Evolutionary conservation across 1,140 invertebrate genomes (phyloP), one percentile per base, ranked within the genome.

Genomic region (Nebria ingens): DNA sequence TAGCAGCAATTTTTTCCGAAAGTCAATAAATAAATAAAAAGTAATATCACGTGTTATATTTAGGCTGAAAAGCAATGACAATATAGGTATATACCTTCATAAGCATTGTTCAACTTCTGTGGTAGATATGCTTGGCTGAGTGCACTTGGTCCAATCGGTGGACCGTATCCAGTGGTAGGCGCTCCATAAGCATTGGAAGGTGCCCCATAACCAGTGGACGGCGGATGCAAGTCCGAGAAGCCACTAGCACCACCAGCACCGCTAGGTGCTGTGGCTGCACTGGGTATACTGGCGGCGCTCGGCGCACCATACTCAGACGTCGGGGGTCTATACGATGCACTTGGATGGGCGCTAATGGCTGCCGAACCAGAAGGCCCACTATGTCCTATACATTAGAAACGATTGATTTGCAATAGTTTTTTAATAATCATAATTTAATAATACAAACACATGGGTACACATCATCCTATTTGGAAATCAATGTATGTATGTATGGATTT

Each of bases 391-490:
- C n/a, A n/a, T n/a, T n/a, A n/a, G n/a, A 34, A 6, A 34, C 6
- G 6, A 34, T 34, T 34, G 6, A 34, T n/a, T 9, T 34, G 25
- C 25, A 34, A 34, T 34, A 9, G 25, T 9, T 9, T n/a, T n/a
- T 34, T 34, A 34, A 34, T 34, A 34, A 34, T 34, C 6, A 34
- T 34, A 34, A 34, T 34, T n/a, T n/a, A 34, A 34, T 34, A 34
- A 34, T 34, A 34, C 6, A 34, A 34, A 34, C n/a, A 34, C 6
- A 6, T 34, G 25, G 6, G 25, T 9, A 34, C 25, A 34, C 51
- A 57, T 57, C 38, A 19, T 54, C 52, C 51, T 52, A 50, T 54
- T 54, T 15, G 15, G 2, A 6, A n/a, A 56, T 49, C 20, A 3
- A 21, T 17, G 25, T 13, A 20, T 19, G 23, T 50, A 38, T 22